phyloP scores from a whole-genome alignment of 2,797 vertebrate genomes.

The Hyperoplus immaculatus region DNA sequence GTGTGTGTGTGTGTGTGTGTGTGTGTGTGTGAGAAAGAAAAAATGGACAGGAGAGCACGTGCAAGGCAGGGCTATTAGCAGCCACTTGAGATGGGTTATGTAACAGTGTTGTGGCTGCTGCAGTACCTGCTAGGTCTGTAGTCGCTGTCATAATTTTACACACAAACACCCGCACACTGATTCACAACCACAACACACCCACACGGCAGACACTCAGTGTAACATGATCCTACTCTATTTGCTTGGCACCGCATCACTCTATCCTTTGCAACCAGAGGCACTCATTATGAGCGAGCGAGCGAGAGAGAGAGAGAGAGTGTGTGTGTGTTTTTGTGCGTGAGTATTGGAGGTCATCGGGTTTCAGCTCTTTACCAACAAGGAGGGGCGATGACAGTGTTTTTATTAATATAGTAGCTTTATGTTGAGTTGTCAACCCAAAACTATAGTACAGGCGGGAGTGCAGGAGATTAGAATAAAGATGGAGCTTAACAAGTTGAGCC shows the following conservation, averaged over 20 bases:
- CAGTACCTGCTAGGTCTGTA: slow-evolving; percentile 80
- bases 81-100: slow-evolving; percentile 87
- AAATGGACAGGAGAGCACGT: slow-evolving; percentile 79
- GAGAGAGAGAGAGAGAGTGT: slow-evolving; percentile 14
- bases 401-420: slow-evolving; percentile 32
- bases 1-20: slow-evolving; percentile 23
- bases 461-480: slow-evolving; percentile 35
- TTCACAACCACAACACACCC: slow-evolving; percentile 53
- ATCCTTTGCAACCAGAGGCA: slow-evolving; percentile 49
- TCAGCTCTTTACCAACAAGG: slow-evolving; percentile 41
- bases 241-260: slow-evolving; percentile 50
- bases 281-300: slow-evolving; percentile 40
- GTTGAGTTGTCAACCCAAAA: slow-evolving; percentile 16
- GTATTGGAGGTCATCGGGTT: slow-evolving; percentile 57
- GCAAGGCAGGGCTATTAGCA: slow-evolving; percentile 85
- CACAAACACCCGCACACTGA: slow-evolving; percentile 71
- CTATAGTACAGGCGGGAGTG: slow-evolving; percentile 2
- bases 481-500: slow-evolving; percentile 18
- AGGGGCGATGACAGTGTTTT: slow-evolving; percentile 13
- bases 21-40: slow-evolving; percentile 31
- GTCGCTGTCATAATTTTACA: slow-evolving; percentile 72
- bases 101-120: slow-evolving; percentile 84
- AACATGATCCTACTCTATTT: slow-evolving; percentile 63
- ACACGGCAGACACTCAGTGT: slow-evolving; percentile 55
- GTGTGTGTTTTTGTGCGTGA: slow-evolving; percentile 19